Evolutionary conservation across 2,113 vertebrate genomes (phyloP).

Genomic region (Heterotis niloticus): DNA sequence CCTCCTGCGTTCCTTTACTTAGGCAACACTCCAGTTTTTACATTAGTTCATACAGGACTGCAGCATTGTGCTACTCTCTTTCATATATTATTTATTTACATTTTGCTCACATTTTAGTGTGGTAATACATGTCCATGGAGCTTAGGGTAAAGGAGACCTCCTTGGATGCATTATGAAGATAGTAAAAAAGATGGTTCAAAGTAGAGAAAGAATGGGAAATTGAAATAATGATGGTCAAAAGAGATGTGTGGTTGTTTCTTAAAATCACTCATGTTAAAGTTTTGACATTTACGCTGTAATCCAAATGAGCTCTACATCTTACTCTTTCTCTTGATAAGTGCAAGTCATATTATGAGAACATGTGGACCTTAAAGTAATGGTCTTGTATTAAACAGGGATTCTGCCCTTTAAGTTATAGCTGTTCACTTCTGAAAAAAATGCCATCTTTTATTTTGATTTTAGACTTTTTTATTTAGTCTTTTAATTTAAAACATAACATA

Average conservation of each 20-base stretch:
- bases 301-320: constrained; percentile 7
- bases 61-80: background rate
- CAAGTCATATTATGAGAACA: too few species aligned
- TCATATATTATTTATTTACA: constrained; percentile 36
- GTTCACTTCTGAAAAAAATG: too few species aligned
- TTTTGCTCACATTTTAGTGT: constrained; percentile 31
- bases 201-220: constrained; percentile 8
- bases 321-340: background rate
- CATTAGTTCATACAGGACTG: constrained; percentile 6
- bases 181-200: constrained; percentile 1
- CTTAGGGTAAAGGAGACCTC: background rate
- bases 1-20: background rate
- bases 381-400: too few species aligned
- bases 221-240: background rate
- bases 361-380: too few species aligned
- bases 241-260: constrained; percentile 33
- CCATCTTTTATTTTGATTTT: too few species aligned
- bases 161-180: constrained; percentile 31
- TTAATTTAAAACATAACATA: too few species aligned
- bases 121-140: constrained; percentile 12
- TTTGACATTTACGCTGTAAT: background rate
- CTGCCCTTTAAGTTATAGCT: too few species aligned
- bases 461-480: too few species aligned
- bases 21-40: background rate
- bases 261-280: background rate